phyloP scores from a whole-genome alignment of 2,888 invertebrate genomes.

The Bibio marci region DNA sequence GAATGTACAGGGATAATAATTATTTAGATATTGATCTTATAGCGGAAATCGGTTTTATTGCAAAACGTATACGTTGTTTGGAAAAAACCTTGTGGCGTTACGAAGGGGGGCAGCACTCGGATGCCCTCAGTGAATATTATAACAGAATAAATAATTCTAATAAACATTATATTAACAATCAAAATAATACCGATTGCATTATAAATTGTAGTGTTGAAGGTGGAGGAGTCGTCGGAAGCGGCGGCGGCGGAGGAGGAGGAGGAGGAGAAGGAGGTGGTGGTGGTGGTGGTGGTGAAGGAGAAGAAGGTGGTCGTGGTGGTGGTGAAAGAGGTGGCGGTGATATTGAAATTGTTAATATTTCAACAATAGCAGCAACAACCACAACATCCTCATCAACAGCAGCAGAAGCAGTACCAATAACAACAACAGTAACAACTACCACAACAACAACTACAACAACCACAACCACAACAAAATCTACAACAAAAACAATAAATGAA shows the following conservation, averaged over 20 bases:
- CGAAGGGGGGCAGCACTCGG: no score
- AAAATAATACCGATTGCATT: no score
- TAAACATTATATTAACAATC: no score
- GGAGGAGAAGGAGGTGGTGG: no score
- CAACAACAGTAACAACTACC: not conserved
- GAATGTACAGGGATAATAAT: conserved; percentile 15
- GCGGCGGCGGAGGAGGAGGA: no score
- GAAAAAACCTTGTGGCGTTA: conserved; percentile 17
- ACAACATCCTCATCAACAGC: conserved; percentile 15
- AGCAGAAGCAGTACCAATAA: conserved; percentile 4
- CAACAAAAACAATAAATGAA: conserved; percentile 3
- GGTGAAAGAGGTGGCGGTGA: not conserved
- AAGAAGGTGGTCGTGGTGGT: not conserved
- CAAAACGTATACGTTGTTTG: conserved; percentile 24
- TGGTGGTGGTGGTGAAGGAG: no score
- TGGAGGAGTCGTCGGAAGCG: no score
- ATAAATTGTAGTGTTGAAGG: no score
- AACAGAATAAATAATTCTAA: no score
- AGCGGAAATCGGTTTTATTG: conserved; percentile 27
- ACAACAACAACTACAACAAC: conserved; percentile 1
- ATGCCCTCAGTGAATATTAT: no score
- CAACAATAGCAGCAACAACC: conserved; percentile 10
- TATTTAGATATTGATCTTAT: conserved; percentile 23
- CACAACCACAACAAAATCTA: conserved; percentile 5
- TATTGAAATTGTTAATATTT: not conserved